Evolutionary conservation across 2,888 invertebrate genomes (phyloP).

Genomic region (Agrochola litura): DNA sequence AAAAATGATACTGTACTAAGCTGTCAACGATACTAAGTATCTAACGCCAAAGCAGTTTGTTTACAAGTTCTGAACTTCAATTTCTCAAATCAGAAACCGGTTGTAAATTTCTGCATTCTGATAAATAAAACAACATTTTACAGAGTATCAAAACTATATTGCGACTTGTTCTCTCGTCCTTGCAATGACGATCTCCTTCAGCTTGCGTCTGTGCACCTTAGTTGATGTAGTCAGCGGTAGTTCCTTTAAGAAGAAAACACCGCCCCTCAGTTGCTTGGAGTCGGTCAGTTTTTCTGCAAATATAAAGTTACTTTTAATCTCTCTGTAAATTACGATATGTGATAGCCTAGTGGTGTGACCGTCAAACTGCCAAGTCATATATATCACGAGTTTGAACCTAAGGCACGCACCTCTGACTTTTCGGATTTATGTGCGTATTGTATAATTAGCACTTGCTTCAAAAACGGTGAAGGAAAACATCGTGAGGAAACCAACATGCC

Average conservation of each 20-base stretch:
- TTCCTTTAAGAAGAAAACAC: constrained; percentile 74
- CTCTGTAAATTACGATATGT: not conserved
- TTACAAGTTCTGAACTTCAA: not conserved
- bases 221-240: constrained; percentile 73
- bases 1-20: not conserved
- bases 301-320: not conserved
- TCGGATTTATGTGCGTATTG: no score
- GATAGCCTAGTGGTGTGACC: no score
- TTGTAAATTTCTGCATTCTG: not conserved
- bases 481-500: no score
- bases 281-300: constrained; percentile 71
- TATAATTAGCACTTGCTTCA: no score
- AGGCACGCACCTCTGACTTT: no score
- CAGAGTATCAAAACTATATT: not conserved
- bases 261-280: constrained; percentile 75
- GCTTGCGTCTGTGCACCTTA: constrained; percentile 72
- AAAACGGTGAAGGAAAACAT: no score
- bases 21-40: no score
- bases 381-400: no score
- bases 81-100: not conserved
- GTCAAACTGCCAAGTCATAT: no score
- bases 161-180: not conserved
- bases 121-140: not conserved
- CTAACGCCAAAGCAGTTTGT: not conserved
- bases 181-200: constrained; percentile 74